These are phyloP conservation scores for Sebastolobus alascanus DNA, from an alignment of 2,797 vertebrate genomes.

Conservation along the genomic window DNA sequence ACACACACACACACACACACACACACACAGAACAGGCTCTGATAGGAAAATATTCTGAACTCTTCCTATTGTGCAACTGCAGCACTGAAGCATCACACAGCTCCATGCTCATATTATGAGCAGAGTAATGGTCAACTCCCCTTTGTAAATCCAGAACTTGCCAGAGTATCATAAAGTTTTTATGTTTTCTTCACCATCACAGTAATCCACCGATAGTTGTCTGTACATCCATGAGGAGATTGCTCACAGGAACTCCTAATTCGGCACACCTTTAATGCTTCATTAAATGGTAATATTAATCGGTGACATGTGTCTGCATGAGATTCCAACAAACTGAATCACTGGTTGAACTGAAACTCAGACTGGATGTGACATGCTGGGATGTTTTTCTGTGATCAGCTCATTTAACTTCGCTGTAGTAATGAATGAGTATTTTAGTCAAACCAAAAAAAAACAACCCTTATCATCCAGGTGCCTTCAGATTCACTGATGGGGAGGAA, in stretches of 20 bases:
- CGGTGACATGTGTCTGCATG: neutral
- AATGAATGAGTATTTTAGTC: constrained; percentile 34
- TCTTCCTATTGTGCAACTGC: neutral
- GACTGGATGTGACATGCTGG: neutral
- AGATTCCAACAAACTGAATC: no score
- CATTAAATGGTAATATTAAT: neutral
- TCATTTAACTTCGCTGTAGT: constrained; percentile 36
- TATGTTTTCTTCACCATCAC: neutral
- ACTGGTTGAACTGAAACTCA: neutral
- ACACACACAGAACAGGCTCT: neutral
- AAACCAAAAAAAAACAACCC: neutral
- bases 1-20: neutral
- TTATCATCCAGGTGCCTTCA: constrained; percentile 52
- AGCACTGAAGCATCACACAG: neutral
- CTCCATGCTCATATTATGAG: neutral
- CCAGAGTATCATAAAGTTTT: no score
- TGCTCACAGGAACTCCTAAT: no score
- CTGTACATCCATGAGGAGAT: no score
- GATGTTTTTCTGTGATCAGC: constrained; percentile 38
- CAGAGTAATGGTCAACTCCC: no score
- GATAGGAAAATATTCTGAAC: neutral
- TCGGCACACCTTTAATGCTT: no score
- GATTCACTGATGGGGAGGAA: neutral
- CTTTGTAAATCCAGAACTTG: no score
- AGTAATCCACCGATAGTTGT: neutral